A percentile compares a stretch with the other conserved stretches of the same genome.
Conservation (phyloP, 2,797 vertebrate species). For the Darevskia mixta region DNA sequence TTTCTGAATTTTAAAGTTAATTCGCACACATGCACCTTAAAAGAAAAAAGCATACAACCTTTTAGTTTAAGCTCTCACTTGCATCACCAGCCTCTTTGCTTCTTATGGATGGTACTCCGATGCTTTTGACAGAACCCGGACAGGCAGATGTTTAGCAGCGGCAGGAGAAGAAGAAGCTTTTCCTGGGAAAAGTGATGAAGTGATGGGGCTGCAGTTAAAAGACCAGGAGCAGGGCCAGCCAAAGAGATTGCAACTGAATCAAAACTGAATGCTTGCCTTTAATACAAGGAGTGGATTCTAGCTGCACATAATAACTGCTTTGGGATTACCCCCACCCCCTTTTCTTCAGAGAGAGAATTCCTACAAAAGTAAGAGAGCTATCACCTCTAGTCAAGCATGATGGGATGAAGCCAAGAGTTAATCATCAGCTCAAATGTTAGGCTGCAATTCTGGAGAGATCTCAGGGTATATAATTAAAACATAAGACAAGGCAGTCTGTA, state of each 20-base stretch:
- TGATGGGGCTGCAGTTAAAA: background rate
- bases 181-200: background rate
- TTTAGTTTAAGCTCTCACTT: too few relatives aligned
- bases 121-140: background rate
- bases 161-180: background rate
- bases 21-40: background rate
- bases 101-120: background rate
- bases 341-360: too few relatives aligned
- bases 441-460: background rate
- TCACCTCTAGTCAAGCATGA: background rate
- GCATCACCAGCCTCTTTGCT: background rate
- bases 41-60: background rate
- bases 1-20: too few relatives aligned
- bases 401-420: background rate
- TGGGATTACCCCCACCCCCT: background rate
- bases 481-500: background rate
- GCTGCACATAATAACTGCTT: background rate
- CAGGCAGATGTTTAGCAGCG: background rate
- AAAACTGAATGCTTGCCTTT: background rate
- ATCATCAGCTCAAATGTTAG: background rate
- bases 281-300: background rate
- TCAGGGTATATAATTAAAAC: background rate
- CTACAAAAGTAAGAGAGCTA: background rate
- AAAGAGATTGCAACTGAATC: background rate
- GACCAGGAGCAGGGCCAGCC: background rate